Evolutionary conservation across 2,797 vertebrate species (phyloP).

Genomic region (Lacerta agilis): DNA sequence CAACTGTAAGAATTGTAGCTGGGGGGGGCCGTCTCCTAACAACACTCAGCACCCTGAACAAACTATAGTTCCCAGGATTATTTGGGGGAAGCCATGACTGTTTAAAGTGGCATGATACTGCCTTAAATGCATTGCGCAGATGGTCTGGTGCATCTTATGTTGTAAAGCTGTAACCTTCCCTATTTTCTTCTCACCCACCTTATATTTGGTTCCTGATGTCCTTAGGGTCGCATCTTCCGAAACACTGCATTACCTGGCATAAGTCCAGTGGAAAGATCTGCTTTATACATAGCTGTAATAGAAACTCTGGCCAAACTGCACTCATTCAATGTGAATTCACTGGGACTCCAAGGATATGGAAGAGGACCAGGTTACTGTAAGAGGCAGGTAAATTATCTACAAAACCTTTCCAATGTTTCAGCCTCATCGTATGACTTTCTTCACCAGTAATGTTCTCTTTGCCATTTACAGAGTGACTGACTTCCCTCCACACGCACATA

Average conservation of each 20-base stretch:
- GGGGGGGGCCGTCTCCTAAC: too few species aligned
- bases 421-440: neutral
- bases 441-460: neutral
- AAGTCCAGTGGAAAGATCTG: constrained; percentile 84
- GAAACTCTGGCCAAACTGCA: constrained; percentile 88
- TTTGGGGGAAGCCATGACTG: too few species aligned
- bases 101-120: too few species aligned
- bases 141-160: neutral
- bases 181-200: neutral
- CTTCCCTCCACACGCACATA: neutral
- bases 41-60: too few species aligned
- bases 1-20: too few species aligned
- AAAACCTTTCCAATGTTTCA: neutral
- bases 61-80: too few species aligned
- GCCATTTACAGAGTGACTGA: neutral
- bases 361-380: constrained; percentile 87
- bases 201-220: neutral
- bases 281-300: constrained; percentile 86
- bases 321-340: constrained; percentile 77
- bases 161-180: neutral
- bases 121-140: too few species aligned
- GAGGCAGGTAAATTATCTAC: constrained; percentile 86
- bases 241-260: constrained; percentile 84
- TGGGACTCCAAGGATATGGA: constrained; percentile 86
- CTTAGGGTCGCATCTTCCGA: constrained; percentile 90